phyloP scores from a whole-genome alignment of 2,888 invertebrate genomes.

The Hydriomena furcata region DNA sequence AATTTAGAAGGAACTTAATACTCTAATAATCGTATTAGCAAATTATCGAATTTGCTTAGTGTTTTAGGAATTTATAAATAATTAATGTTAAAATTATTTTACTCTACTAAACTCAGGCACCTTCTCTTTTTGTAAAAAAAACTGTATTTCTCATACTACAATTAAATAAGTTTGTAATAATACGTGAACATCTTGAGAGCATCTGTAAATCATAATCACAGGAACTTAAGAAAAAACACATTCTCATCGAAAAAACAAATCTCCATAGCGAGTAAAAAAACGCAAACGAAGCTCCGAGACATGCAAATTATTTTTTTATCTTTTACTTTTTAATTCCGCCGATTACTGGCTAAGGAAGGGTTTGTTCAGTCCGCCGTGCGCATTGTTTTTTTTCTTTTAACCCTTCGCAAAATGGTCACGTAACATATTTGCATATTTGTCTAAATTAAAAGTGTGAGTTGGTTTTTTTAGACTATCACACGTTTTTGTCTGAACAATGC shows the following conservation, averaged over 20 bases:
- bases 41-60: too few species aligned
- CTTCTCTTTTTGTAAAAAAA: too few species aligned
- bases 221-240: conserved; percentile 72
- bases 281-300: conserved; percentile 52
- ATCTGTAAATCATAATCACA: conserved; percentile 34
- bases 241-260: conserved; percentile 68
- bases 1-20: too few species aligned
- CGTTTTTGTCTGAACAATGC: conserved; percentile 72
- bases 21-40: too few species aligned
- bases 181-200: neutral
- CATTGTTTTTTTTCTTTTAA: conserved; percentile 71
- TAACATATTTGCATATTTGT: conserved; percentile 76
- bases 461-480: conserved; percentile 74
- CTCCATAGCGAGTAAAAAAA: conserved; percentile 64
- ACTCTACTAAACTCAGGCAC: too few species aligned
- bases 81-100: too few species aligned
- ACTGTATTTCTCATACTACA: too few species aligned
- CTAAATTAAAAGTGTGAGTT: conserved; percentile 74
- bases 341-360: conserved; percentile 74
- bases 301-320: conserved; percentile 75
- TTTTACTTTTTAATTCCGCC: conserved; percentile 67
- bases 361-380: conserved; percentile 64
- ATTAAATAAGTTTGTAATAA: neutral
- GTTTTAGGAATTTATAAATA: too few species aligned
- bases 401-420: conserved; percentile 81